phyloP scores from a whole-genome alignment of 1,140 invertebrate species.

The Carcinoscorpius rotundicauda region DNA sequence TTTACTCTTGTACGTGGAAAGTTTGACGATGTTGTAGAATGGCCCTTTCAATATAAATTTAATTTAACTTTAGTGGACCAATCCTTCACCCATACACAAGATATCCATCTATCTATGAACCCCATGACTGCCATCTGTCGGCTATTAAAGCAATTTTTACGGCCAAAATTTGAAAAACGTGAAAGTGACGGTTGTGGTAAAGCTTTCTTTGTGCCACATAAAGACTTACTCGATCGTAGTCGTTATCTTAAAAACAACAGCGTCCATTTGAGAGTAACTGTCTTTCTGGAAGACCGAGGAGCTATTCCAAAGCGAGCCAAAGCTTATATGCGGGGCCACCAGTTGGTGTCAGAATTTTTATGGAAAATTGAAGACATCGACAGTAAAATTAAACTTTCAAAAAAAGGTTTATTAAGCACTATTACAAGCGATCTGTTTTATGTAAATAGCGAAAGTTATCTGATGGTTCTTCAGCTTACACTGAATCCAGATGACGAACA shows the following conservation, averaged over 20 bases:
- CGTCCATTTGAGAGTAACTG: conserved; percentile 10
- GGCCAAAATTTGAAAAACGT: conserved; percentile 7
- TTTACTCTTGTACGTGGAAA: conserved; percentile 17
- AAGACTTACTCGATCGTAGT: background rate
- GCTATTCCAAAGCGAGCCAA: conserved; percentile 7
- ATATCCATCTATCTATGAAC: conserved; percentile 6
- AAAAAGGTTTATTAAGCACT: background rate
- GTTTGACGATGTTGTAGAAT: conserved; percentile 17
- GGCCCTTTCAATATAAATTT: conserved; percentile 18
- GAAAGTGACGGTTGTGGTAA: conserved; percentile 19
- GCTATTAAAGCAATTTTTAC: conserved; percentile 16
- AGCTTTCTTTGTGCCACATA: conserved; percentile 15
- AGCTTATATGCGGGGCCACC: conserved; percentile 16
- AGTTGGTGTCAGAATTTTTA: conserved; percentile 19
- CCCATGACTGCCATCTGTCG: conserved; percentile 18
- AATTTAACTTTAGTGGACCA: conserved; percentile 15
- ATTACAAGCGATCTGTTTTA: conserved; percentile 18
- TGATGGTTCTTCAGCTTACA: conserved; percentile 18
- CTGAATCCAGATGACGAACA: conserved; percentile 9
- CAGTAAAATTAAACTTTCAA: background rate
- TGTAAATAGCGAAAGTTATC: conserved; percentile 17
- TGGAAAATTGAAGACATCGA: conserved; percentile 18
- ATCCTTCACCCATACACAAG: background rate
- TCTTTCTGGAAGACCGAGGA: conserved; percentile 9
- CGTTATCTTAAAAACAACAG: conserved; percentile 5